Evolutionary conservation across 2,113 vertebrate genomes (phyloP).

Genomic region (Scytalopus superciliaris): DNA sequence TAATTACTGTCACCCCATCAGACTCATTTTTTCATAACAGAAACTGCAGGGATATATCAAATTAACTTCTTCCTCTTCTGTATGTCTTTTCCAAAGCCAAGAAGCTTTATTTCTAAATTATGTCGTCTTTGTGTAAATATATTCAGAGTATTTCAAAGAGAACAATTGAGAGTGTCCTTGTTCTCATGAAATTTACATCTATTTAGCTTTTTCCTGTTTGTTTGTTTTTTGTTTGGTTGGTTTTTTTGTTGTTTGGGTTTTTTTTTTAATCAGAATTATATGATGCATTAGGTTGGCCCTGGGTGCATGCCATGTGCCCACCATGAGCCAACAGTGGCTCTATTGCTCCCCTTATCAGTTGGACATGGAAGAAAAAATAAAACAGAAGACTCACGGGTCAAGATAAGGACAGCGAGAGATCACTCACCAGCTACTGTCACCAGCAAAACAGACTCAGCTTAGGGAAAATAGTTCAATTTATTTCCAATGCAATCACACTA

Average conservation of each 20-base stretch:
- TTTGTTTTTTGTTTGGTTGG: not conserved
- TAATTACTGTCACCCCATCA: not conserved
- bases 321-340: not conserved
- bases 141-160: not conserved
- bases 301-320: not conserved
- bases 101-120: not conserved
- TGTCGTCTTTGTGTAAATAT: not conserved
- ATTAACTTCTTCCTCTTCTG: not conserved
- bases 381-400: not conserved
- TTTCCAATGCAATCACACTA: not conserved
- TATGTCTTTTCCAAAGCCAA: not conserved
- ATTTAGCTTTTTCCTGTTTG: not conserved
- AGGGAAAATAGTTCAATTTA: not conserved
- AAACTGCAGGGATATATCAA: not conserved
- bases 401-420: not conserved
- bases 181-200: not conserved
- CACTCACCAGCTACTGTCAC: not conserved
- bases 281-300: not conserved
- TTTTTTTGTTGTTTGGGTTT: not conserved
- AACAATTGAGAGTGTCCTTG: not conserved
- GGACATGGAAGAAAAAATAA: not conserved
- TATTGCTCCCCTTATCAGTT: not conserved
- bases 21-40: not conserved
- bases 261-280: not conserved
- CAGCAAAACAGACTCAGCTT: not conserved